Evolutionary conservation across 2,888 invertebrate genomes (phyloP), one percentile per base, ranked within the genome.

Genomic region (Sympetrum striolatum): DNA sequence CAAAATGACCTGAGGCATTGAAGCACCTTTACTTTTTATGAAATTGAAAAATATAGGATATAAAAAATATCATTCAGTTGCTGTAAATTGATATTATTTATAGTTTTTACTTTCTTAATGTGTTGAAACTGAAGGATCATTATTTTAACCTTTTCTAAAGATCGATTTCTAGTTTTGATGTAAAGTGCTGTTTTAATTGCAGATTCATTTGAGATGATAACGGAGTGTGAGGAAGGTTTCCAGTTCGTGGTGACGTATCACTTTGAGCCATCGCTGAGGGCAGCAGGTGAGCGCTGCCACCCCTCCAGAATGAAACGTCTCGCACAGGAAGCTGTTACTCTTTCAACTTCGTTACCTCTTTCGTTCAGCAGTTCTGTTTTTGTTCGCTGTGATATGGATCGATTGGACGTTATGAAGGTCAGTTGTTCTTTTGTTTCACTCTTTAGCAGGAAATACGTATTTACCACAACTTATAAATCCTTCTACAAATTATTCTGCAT

Each of bases 391-490:
- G 98, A 98, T 94, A 97, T 98, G 91, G 98, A 98, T 94, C 95
- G 98, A 91, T 95, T 99, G 92, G 98, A 99, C 94, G 96, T 98
- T 92, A 99, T 99, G 98, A 99, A 99, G 95, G 97, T 96, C 93
- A 91, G 90, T 44, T 53, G 18, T 8, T 18, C 18, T 53, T 18
- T 18, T 53, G 5, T 53, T 44, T 10, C 44, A 1, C 44, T 44
- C 10, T 18, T 18, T 18, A 6, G 53, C 15, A 3, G 18, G 48
- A 8, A 18, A 14, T 53, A 18, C 44, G 10, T 44, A 3, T 44
- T 44, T 44, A 39, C 39, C 6, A 15, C 4, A 53, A 4, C 2
- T 53, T 53, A 53, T 53, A 53, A 8, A 2, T 53, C 12, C 48
- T 53, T 53, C 39, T 5, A 39, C 39, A 44, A 8, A 44, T 44